Base-by-base conservation (phyloP, 2,113 vertebrate species). In the Silurus asotus region DNA sequence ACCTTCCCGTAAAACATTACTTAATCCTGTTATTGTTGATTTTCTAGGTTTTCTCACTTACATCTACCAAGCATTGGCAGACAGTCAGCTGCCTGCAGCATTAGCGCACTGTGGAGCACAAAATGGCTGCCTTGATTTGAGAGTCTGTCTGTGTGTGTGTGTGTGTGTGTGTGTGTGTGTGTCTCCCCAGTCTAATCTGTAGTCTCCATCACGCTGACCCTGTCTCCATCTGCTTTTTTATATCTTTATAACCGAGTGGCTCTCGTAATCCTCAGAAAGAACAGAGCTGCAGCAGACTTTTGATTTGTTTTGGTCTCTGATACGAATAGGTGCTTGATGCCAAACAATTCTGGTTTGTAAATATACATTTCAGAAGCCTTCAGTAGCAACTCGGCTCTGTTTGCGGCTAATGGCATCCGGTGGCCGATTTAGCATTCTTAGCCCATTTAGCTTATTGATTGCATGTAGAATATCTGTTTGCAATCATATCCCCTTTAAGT, bases 71-170 rank as follows among this genome's bases (percentile, higher is more conserved):
- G 28, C 5, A 3, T 37, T 64, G 78, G 56, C 85, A 74, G 51
- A 25, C 19, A n/a, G 48, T 70, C 84, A 70, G 61, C 20, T 70
- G 77, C 84, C 45, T 62, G 78, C 58, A 49, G 79, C 56, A 61
- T 81, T 51, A 72, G 64, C 15, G 56, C 77, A 72, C 74, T 56
- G n/a, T 56, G 55, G 84, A 85, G 75, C 76, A 85, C 84, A 80
- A 85, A 85, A 85, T 85, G 76, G 76, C 84, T 80, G 84, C 84
- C 48, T 1, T 74, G 55, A 62, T 81, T 61, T 48, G 25, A 51
- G 53, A 17, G 23, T 61, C 77, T 81, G 5, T 14, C 17, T 85
- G 20, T 75, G 1, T 37, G 13, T 85, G 49, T 69, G 51, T 69
- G 53, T 84, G 28, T 70, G 28, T 70, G 37, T 65, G 48, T 48